A percentile compares a stretch with the other conserved stretches of the same genome.
Conservation (phyloP, 92 coral and sea anemone species). For the Metridium senile region DNA sequence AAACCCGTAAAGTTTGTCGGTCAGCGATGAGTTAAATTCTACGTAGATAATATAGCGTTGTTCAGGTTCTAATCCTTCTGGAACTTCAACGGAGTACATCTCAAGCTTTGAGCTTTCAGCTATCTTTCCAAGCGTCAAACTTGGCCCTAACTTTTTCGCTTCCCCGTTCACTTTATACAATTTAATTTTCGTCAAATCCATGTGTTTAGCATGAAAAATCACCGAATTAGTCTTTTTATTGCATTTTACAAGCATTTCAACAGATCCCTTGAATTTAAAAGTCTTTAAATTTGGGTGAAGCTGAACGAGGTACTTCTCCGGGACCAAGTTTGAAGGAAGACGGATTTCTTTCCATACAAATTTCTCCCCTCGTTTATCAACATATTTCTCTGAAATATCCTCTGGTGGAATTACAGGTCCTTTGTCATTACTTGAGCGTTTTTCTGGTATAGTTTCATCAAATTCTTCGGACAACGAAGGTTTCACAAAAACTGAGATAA, state of each 20-base stretch:
- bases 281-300: constrained; percentile 77
- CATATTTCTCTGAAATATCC: constrained; percentile 15
- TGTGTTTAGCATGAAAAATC: constrained; percentile 64
- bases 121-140: constrained; percentile 13
- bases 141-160: neutral
- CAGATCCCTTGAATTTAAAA: constrained; percentile 75
- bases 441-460: constrained; percentile 37
- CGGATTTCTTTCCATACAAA: constrained; percentile 57
- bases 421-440: constrained; percentile 51
- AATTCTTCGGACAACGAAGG: constrained; percentile 75
- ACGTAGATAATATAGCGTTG: constrained; percentile 52
- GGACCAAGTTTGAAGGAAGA: constrained; percentile 67
- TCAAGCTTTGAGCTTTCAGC: constrained; percentile 47
- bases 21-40: constrained; percentile 53
- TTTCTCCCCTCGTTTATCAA: constrained; percentile 13
- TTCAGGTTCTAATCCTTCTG: constrained; percentile 37
- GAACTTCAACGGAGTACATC: constrained; percentile 55
- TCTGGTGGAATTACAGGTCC: constrained; percentile 29
- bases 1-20: constrained; percentile 78
- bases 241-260: constrained; percentile 55
- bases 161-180: neutral
- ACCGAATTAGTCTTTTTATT: constrained; percentile 54
- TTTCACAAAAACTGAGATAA: constrained; percentile 71
- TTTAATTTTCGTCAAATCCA: constrained; percentile 20
- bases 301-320: constrained; percentile 62